A percentile compares a stretch with the other conserved stretches of the same genome.
Evolutionary conservation across 2,888 invertebrate genomes (phyloP).

Genomic region (Isoperla grammatica): DNA sequence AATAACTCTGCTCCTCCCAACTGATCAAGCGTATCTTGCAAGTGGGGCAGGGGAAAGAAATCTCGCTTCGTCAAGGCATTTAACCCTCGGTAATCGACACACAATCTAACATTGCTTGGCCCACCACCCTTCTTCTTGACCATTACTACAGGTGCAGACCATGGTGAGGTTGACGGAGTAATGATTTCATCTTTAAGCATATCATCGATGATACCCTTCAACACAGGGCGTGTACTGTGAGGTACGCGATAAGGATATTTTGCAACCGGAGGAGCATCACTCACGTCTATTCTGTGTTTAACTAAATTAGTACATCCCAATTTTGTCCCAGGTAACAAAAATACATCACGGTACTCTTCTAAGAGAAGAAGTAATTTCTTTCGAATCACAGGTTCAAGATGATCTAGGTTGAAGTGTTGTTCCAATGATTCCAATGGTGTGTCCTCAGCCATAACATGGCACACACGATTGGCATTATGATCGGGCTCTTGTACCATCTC

Average conservation of each 20-base stretch:
- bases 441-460: no score
- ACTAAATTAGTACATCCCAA: no score
- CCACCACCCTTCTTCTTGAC: not conserved
- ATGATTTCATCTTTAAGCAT: not conserved
- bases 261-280: no score
- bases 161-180: not conserved
- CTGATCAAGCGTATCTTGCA: constrained; percentile 29
- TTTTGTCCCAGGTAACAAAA: no score
- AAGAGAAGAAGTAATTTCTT: no score
- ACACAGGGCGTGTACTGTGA: not conserved
- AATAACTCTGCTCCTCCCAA: constrained; percentile 27
- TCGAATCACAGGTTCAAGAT: no score
- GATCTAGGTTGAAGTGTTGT: no score
- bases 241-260: not conserved
- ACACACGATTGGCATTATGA: no score
- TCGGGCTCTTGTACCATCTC: no score
- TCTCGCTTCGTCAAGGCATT: constrained; percentile 26
- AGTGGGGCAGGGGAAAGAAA: constrained; percentile 21
- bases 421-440: no score
- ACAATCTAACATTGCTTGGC: not conserved
- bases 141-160: not conserved
- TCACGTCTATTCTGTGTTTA: no score
- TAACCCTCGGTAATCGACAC: constrained; percentile 20
- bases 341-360: no score
- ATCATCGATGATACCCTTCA: not conserved